These are phyloP conservation scores for Nycticebus coucang DNA, from an alignment of 2,113 vertebrate genomes.

Conservation along the genomic window DNA sequence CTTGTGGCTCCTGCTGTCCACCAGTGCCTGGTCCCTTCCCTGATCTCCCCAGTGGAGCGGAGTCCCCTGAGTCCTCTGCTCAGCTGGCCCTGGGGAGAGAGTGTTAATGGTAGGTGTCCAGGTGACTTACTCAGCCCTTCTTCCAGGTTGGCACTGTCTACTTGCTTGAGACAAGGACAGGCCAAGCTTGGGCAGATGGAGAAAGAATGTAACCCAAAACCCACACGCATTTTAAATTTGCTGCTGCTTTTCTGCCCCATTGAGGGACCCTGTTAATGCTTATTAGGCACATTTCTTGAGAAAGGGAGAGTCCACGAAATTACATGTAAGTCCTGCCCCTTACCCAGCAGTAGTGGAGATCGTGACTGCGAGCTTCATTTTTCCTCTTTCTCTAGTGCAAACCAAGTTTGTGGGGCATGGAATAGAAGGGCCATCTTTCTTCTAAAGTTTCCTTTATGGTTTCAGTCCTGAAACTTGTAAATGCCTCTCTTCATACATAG, in stretches of 20 bases:
- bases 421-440: not conserved
- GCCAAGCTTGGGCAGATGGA: rapidly evolving
- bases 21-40: not conserved
- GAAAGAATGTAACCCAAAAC: rapidly evolving
- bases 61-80: too few relatives aligned
- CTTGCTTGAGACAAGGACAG: not conserved
- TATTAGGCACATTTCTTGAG: not conserved
- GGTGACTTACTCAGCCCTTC: rapidly evolving
- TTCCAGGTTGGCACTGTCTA: not conserved
- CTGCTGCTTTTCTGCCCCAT: not conserved
- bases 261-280: not conserved
- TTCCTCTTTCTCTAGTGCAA: not conserved
- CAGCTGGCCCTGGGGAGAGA: not conserved
- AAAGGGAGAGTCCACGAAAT: not conserved
- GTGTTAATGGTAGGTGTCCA: not conserved
- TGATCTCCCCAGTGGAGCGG: not conserved
- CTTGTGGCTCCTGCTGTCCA: not conserved
- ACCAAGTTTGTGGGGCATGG: not conserved
- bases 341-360: too few relatives aligned
- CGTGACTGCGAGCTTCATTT: not conserved
- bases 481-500: not conserved
- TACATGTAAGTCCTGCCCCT: not conserved
- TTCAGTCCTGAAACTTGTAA: not conserved
- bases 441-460: not conserved
- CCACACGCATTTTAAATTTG: not conserved